A percentile compares a stretch with the other conserved stretches of the same genome.
Conservation (phyloP, 2,797 vertebrate genomes). For the Leptatherina wallacei region DNA sequence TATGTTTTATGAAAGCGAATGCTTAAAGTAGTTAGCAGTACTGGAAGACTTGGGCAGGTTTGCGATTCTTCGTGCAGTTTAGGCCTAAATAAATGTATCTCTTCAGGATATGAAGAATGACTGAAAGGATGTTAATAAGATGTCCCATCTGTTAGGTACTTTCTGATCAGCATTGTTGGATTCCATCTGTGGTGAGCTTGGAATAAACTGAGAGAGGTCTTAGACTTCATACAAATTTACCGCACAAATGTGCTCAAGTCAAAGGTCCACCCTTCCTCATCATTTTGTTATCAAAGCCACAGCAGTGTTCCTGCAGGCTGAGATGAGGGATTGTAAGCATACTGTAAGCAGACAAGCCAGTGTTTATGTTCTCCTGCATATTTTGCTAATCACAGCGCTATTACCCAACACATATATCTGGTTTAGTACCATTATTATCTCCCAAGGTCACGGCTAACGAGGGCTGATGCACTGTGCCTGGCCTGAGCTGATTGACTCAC, state of each 20-base stretch:
- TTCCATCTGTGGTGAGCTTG: constrained; percentile 18
- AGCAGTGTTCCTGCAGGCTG: constrained; percentile 45
- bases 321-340: constrained; percentile 54
- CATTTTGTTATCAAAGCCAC: constrained; percentile 42
- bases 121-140: constrained; percentile 57
- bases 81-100: constrained; percentile 46
- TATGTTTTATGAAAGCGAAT: constrained; percentile 67
- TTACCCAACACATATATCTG: constrained; percentile 74
- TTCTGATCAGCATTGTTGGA: constrained; percentile 43
- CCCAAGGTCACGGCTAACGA: constrained; percentile 85
- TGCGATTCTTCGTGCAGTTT: constrained; percentile 52
- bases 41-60: constrained; percentile 52
- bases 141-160: constrained; percentile 24
- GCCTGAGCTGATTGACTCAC: constrained; percentile 78
- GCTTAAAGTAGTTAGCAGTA: constrained; percentile 52
- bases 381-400: constrained; percentile 82
- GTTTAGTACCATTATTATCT: constrained; percentile 83
- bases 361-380: constrained; percentile 77
- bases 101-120: constrained; percentile 44
- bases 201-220: constrained; percentile 5
- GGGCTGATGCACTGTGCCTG: constrained; percentile 70
- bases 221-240: background rate
- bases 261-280: constrained; percentile 22
- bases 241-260: constrained; percentile 6
- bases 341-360: constrained; percentile 50